Percentiles rank a stretch among this genome's conserved stretches.
These are phyloP conservation scores for Ochotona princeps DNA, from an alignment of 2,113 vertebrate genomes.

Conservation along the genomic window DNA sequence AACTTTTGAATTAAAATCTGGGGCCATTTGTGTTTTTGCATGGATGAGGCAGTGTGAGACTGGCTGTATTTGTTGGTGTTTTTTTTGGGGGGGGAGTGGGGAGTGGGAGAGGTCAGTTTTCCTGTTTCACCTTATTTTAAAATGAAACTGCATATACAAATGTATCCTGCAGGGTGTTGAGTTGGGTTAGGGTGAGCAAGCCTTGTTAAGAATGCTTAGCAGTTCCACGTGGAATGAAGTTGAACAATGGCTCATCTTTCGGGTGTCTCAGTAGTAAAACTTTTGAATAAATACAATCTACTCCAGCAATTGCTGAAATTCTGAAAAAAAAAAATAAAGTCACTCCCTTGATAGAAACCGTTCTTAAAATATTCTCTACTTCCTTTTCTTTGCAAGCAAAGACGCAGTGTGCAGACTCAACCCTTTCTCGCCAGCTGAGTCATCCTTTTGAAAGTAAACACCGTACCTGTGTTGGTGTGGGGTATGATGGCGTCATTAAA, in stretches of 20 bases:
- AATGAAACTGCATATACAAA: conserved; percentile 25
- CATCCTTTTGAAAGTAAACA: background rate
- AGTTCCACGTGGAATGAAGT: background rate
- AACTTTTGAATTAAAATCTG: conserved; percentile 10
- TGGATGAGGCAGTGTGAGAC: conserved; percentile 22
- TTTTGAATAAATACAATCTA: background rate
- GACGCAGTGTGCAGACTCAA: no score
- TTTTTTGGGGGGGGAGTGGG: background rate
- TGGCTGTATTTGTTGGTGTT: conserved; percentile 39
- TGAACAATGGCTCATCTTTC: background rate
- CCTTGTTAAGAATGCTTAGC: accelerated
- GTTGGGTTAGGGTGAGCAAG: background rate
- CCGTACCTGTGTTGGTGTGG: background rate
- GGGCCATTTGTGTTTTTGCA: background rate
- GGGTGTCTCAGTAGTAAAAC: background rate
- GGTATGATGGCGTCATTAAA: background rate
- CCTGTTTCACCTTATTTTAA: conserved; percentile 35
- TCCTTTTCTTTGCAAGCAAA: background rate
- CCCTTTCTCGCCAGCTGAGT: background rate
- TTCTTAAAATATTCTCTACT: background rate
- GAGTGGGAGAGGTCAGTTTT: conserved; percentile 16
- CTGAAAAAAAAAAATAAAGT: background rate
- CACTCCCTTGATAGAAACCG: background rate
- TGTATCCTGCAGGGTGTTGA: background rate
- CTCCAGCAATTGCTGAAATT: background rate